Evolutionary conservation across 2,888 invertebrate genomes (phyloP), one percentile per base, ranked within the genome.

Genomic region (Cerastis rubricosa): DNA sequence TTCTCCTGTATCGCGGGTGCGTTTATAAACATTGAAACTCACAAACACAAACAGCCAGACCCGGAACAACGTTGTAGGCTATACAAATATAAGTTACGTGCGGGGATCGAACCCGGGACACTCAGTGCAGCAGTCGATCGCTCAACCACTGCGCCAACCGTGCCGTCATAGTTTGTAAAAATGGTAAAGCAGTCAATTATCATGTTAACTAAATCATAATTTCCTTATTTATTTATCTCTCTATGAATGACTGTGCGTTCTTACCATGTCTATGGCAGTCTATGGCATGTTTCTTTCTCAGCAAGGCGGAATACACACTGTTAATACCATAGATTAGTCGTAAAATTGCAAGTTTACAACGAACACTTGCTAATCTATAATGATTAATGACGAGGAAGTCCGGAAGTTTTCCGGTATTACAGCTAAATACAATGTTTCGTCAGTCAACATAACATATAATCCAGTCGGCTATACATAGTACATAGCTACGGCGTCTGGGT

Each of bases 341-440:
- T 40, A 6, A 25, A 43, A 61, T 66, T 35, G 35, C 35, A 35
- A 35, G 35, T 35, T 35, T 61, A 22, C 29, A 29, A 8, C 25
- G 19, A 40, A 12, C 19, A 35, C 25, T 65, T 57, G 22, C 51
- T 47, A 19, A n/a, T 25, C 43, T 2, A 40, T 25, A 47, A 49
- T 54, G n/a, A 68, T 77, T 51, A n/a, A 35, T 17, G 51, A 0
- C 22, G 3, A 68, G 74, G 47, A 74, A 80, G 47, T 67, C 12
- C 67, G 73, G 67, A 66, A 57, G 40, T 35, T 40, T 47, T 49
- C 14, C 45, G 49, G 35, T 11, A 40, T 45, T 22, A 25, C 70
- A n/a, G 76, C 71, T 85, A 83, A 83, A 40, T 59, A 81, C 73
- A 76, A 81, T 68, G 64, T 83, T 64, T 73, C 7, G 51, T 22